phyloP scores from a whole-genome alignment of 2,113 vertebrate species.

The Aphyosemion australe region DNA sequence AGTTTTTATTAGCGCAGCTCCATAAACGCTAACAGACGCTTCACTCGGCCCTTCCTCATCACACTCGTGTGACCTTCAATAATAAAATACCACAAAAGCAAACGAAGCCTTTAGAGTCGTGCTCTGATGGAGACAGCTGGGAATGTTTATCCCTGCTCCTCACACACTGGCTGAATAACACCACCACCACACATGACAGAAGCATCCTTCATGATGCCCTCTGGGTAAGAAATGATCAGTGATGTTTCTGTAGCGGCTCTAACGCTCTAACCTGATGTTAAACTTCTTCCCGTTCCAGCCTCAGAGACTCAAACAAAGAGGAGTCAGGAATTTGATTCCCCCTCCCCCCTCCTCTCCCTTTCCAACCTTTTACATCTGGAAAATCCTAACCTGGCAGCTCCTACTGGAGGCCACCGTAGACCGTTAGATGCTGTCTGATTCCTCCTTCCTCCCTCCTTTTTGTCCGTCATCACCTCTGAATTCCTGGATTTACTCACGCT shows the following conservation, averaged over 20 bases:
- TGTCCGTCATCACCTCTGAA: constrained; percentile 52
- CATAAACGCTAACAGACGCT: constrained; percentile 66
- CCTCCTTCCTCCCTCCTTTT: constrained; percentile 15
- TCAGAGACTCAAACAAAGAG: background rate
- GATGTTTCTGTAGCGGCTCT: constrained; percentile 3
- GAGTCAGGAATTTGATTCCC: constrained; percentile 18
- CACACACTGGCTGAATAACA: background rate
- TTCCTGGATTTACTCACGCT: constrained; percentile 34
- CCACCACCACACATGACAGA: constrained; percentile 4
- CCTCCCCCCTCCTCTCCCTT: constrained; percentile 1
- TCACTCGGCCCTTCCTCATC: constrained; percentile 30
- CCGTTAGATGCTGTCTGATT: constrained; percentile 44
- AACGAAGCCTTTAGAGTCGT: constrained; percentile 15
- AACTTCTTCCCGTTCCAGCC: too few species aligned
- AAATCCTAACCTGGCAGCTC: constrained; percentile 56
- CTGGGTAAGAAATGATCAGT: too few species aligned
- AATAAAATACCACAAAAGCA: constrained; percentile 4
- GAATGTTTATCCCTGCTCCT: constrained; percentile 39
- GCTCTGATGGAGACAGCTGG: constrained; percentile 50
- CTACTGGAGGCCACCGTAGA: constrained; percentile 32
- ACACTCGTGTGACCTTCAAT: constrained; percentile 14
- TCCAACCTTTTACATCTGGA: constrained; percentile 58
- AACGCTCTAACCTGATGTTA: too few species aligned
- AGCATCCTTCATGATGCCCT: background rate
- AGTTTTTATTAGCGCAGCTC: constrained; percentile 60